A percentile compares a stretch with the other conserved stretches of the same genome.
Conservation (phyloP, 2,797 vertebrate species). For the Diglossa cyanea region DNA sequence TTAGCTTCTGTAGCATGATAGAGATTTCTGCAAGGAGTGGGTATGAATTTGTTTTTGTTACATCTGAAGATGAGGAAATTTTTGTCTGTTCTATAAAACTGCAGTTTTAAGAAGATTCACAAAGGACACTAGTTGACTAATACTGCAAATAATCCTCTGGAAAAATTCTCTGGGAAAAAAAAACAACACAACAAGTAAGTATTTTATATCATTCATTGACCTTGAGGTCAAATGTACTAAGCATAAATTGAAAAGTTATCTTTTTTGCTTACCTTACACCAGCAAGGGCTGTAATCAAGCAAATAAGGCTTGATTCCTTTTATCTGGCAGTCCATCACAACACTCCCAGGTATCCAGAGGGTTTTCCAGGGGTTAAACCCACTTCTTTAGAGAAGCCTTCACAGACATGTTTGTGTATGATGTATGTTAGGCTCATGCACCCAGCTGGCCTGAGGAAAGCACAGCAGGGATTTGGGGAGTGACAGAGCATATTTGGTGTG, state of each 20-base stretch:
- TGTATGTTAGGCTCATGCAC: not conserved
- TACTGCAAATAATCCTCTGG: not conserved
- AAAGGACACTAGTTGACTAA: not conserved
- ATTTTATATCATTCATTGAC: not conserved
- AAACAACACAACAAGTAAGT: not conserved
- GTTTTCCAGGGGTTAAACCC: not conserved
- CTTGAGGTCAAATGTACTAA: not conserved
- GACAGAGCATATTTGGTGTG: not conserved
- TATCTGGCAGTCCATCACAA: not conserved
- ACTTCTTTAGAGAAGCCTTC: not conserved
- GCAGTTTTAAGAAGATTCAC: not conserved
- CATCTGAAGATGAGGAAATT: not conserved
- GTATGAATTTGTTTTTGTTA: not conserved
- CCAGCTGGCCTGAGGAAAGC: not conserved
- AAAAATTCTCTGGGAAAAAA: not conserved
- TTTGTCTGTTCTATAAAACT: not conserved
- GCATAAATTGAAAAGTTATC: not conserved
- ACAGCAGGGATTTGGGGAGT: not conserved
- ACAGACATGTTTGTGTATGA: not conserved
- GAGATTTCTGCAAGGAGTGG: not conserved
- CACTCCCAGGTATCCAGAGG: not conserved
- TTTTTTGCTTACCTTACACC: not conserved
- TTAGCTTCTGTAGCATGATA: not conserved
- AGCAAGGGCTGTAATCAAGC: not conserved
- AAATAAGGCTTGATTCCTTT: not conserved